Evolutionary conservation across 1,140 invertebrate species (phyloP).

Genomic region (Magallana ariakensis): DNA sequence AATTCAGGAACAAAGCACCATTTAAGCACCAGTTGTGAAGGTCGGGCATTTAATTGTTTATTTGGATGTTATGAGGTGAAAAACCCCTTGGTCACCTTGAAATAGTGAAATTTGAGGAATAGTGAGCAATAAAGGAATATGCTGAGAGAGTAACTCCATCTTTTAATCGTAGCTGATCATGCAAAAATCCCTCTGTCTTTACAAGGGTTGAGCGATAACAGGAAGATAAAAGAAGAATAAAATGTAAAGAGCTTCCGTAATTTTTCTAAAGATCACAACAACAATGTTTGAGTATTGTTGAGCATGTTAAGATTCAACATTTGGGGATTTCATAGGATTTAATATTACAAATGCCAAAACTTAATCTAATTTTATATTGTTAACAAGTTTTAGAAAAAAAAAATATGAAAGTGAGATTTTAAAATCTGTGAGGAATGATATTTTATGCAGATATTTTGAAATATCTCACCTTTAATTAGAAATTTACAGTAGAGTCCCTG

Average conservation of each 20-base stretch:
- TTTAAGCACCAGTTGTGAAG: neutral
- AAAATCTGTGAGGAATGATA: too few relatives aligned
- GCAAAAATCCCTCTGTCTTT: neutral
- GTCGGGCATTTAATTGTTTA: neutral
- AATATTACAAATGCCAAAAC: too few relatives aligned
- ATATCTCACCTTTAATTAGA: neutral
- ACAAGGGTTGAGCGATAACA: neutral
- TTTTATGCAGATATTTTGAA: neutral
- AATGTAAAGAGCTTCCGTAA: too few relatives aligned
- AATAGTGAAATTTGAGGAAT: conserved; percentile 9
- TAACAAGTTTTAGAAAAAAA: too few relatives aligned
- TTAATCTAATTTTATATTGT: too few relatives aligned
- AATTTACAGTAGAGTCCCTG: neutral
- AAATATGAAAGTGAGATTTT: too few relatives aligned
- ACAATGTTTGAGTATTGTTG: too few relatives aligned
- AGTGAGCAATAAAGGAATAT: neutral
- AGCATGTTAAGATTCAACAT: too few relatives aligned
- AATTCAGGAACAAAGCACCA: too few relatives aligned
- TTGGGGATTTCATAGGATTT: too few relatives aligned
- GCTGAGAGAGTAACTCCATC: neutral
- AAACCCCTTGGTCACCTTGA: conserved; percentile 10
- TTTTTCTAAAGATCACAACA: too few relatives aligned
- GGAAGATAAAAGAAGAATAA: neutral
- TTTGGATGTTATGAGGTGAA: neutral
- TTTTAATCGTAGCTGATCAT: neutral